Evolutionary conservation across 2,113 vertebrate species (phyloP).

Genomic region (Erpornis zantholeuca): DNA sequence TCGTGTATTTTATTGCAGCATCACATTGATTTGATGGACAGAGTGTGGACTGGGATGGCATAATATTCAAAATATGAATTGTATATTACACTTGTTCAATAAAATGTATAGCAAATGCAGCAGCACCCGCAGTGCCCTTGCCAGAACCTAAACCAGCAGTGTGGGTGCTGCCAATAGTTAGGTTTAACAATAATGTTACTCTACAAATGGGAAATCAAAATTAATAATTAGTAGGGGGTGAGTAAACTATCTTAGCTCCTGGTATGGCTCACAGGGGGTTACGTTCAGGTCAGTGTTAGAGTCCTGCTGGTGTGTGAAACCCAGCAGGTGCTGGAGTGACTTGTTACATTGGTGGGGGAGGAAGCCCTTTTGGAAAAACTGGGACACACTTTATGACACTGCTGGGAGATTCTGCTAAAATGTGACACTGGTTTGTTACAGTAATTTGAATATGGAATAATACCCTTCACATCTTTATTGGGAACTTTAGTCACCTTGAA

Average conservation of each 20-base stretch:
- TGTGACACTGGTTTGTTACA: slow-evolving; percentile 29
- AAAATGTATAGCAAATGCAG: slow-evolving; percentile 58
- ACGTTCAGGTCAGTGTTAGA: slow-evolving; percentile 34
- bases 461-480: neutral
- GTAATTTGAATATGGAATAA: neutral
- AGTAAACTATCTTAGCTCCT: slow-evolving; percentile 45
- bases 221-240: slow-evolving; percentile 50
- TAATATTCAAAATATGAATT: slow-evolving; percentile 69
- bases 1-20: slow-evolving; percentile 66
- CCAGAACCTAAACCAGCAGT: slow-evolving; percentile 21
- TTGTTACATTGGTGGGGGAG: slow-evolving; percentile 52
- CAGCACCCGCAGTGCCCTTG: neutral
- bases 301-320: slow-evolving; percentile 38
- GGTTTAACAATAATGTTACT: slow-evolving; percentile 72
- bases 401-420: slow-evolving; percentile 11
- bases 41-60: slow-evolving; percentile 62
- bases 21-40: slow-evolving; percentile 69
- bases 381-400: neutral
- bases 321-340: slow-evolving; percentile 19
- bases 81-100: slow-evolving; percentile 73
- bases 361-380: neutral
- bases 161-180: slow-evolving; percentile 56
- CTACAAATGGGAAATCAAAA: slow-evolving; percentile 72
- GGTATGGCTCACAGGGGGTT: neutral
- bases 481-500: neutral